Conservation (phyloP, 2,888 invertebrate genomes). For the Lycaena phlaeas region DNA sequence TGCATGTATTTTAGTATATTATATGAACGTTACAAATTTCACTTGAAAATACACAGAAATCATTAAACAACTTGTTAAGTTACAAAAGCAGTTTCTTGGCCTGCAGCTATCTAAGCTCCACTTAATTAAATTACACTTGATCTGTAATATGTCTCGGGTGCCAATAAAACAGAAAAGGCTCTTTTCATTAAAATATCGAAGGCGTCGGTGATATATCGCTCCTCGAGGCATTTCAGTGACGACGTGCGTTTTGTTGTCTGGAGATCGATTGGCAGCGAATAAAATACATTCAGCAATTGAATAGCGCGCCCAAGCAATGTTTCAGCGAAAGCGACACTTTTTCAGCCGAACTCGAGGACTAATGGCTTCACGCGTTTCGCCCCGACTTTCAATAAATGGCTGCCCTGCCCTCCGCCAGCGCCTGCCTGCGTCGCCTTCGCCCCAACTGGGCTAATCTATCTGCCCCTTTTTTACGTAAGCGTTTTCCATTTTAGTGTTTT, state of each 20-base stretch:
- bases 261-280: conserved; percentile 66
- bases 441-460: conserved; percentile 44
- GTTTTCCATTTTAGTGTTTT: conserved; percentile 13
- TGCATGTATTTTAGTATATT: too few relatives aligned
- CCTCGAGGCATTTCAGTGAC: conserved; percentile 61
- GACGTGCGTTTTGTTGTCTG: conserved; percentile 60
- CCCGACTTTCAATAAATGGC: conserved; percentile 62
- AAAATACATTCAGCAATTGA: conserved; percentile 68
- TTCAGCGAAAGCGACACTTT: conserved; percentile 63
- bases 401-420: conserved; percentile 23
- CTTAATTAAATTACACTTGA: conserved; percentile 5
- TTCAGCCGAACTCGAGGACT: conserved; percentile 53
- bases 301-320: conserved; percentile 57
- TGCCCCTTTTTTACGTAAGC: conserved; percentile 20
- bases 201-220: conserved; percentile 60
- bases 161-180: conserved; percentile 45
- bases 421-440: conserved; percentile 22
- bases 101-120: background rate
- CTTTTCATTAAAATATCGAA: conserved; percentile 65
- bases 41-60: too few relatives aligned
- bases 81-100: background rate
- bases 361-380: conserved; percentile 61
- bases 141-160: conserved; percentile 6
- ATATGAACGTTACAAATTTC: too few relatives aligned
- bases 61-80: too few relatives aligned